Conservation (phyloP, 2,113 vertebrate species). For the Hoplias malabaricus region DNA sequence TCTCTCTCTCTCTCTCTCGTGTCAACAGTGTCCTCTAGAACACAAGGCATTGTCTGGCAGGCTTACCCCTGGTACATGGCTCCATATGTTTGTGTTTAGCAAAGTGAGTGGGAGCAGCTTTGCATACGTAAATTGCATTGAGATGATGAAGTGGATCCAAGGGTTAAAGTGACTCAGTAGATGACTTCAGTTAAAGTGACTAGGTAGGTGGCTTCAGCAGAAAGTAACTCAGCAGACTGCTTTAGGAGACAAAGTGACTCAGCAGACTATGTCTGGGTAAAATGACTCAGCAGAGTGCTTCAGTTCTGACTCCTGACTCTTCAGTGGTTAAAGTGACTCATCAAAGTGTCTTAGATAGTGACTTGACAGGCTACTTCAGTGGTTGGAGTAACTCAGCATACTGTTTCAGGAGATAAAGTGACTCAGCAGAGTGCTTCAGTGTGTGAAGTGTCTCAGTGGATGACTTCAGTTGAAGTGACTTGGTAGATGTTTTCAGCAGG, state of each 20-base stretch:
- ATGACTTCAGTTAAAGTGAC: slow-evolving; percentile 28
- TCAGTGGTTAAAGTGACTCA: neutral
- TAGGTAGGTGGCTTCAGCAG: no score
- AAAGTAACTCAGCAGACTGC: neutral
- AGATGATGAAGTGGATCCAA: slow-evolving; percentile 27
- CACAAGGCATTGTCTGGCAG: slow-evolving; percentile 29
- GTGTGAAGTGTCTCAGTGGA: no score
- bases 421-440: no score
- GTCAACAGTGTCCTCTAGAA: neutral
- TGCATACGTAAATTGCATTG: slow-evolving; percentile 58
- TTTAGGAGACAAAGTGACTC: neutral
- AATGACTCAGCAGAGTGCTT: neutral
- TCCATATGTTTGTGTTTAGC: slow-evolving; percentile 48
- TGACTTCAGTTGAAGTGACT: no score
- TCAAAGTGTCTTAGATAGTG: no score
- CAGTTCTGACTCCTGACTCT: no score
- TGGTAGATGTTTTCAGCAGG: no score
- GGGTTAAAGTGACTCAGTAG: slow-evolving; percentile 47
- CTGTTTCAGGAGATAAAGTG: no score
- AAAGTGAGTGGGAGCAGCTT: slow-evolving; percentile 55
- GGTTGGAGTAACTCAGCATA: no score
- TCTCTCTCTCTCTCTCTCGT: neutral
- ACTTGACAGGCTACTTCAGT: no score
- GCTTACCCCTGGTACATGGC: slow-evolving; percentile 40
- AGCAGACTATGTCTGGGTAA: neutral